Evolutionary conservation across 1,140 invertebrate species (phyloP).

Genomic region (Zaprionus ghesquierei): DNA sequence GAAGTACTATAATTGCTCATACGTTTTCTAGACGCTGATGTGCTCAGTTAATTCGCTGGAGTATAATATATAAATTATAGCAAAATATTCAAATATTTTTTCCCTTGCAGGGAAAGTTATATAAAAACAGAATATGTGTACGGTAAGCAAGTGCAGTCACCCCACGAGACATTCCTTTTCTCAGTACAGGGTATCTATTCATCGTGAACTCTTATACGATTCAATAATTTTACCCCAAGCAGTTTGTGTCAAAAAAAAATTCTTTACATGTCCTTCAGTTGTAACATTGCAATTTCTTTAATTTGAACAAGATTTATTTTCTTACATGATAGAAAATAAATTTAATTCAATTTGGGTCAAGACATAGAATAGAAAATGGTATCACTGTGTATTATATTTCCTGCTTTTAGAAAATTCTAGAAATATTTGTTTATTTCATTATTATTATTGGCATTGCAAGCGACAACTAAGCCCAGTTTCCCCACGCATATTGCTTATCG

Average conservation of each 20-base stretch:
- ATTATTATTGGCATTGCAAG: neutral
- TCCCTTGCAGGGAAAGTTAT: neutral
- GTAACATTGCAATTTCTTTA: too few relatives aligned
- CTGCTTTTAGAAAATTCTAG: neutral
- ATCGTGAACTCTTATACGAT: neutral
- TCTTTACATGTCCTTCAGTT: too few relatives aligned
- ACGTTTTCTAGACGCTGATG: neutral
- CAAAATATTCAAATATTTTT: neutral
- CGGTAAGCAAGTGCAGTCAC: neutral
- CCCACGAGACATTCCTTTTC: neutral
- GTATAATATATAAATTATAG: neutral
- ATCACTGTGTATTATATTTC: neutral
- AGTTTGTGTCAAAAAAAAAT: too few relatives aligned
- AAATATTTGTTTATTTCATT: neutral
- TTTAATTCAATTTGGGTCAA: too few relatives aligned
- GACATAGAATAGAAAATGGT: neutral
- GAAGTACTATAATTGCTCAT: neutral
- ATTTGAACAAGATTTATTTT: too few relatives aligned
- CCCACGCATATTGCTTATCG: neutral
- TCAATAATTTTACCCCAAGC: neutral
- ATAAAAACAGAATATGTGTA: neutral
- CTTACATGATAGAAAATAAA: too few relatives aligned
- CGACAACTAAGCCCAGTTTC: neutral
- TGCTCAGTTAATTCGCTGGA: neutral
- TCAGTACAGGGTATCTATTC: neutral